These are phyloP conservation scores for Chitala chitala DNA, from an alignment of 2,113 vertebrate species.

Conservation along the genomic window DNA sequence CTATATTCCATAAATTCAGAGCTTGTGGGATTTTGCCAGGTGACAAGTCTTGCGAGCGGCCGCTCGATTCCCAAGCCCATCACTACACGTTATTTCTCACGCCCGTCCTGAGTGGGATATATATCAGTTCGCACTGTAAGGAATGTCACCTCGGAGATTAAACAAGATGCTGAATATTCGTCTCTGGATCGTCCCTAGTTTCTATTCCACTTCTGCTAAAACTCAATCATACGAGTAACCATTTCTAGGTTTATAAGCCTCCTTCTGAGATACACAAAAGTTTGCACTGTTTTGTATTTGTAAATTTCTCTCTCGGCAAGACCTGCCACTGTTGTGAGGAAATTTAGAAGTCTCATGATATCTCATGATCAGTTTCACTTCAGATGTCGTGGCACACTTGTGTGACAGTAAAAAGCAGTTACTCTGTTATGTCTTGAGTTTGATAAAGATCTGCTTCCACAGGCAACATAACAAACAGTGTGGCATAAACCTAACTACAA, in stretches of 20 bases:
- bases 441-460: no score
- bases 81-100: neutral
- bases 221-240: neutral
- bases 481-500: no score
- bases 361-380: no score
- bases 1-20: slow-evolving; percentile 11
- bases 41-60: neutral
- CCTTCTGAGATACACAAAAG: neutral
- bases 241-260: neutral
- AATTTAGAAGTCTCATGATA: no score
- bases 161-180: neutral
- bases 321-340: no score
- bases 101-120: neutral
- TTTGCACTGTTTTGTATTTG: neutral
- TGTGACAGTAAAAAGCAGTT: no score
- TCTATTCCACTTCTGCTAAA: neutral
- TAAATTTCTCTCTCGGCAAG: neutral
- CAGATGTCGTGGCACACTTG: no score
- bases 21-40: neutral
- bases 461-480: no score
- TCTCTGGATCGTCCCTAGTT: neutral
- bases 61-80: neutral
- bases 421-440: no score
- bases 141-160: neutral
- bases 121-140: neutral